Percentiles rank a stretch among this genome's conserved stretches.
Evolutionary conservation across 2,888 invertebrate genomes (phyloP).

Genomic region (Coronaproctus castanopsis): DNA sequence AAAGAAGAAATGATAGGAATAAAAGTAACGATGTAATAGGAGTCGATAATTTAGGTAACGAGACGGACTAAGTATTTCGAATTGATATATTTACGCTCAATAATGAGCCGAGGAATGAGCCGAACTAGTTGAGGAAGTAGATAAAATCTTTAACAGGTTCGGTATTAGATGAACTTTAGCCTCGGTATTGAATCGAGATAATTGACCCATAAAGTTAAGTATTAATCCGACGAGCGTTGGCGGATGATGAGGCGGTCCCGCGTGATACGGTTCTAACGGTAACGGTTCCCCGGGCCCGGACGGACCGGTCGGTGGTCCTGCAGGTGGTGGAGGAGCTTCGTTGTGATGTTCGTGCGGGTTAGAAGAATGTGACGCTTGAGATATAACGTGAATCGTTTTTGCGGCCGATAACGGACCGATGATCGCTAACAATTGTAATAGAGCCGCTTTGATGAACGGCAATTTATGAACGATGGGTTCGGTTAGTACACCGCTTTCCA

Average conservation of each 20-base stretch:
- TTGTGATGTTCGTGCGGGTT: constrained; percentile 5
- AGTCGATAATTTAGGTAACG: too few species aligned
- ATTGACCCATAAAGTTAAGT: constrained; percentile 3
- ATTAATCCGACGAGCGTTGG: constrained; percentile 6
- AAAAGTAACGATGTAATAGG: too few species aligned
- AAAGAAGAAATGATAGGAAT: neutral
- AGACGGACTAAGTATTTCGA: too few species aligned
- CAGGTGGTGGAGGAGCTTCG: neutral
- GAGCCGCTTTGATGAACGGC: constrained; percentile 9
- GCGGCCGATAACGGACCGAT: constrained; percentile 10
- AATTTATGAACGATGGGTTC: constrained; percentile 12
- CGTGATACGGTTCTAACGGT: neutral
- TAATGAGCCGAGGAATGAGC: constrained; percentile 8
- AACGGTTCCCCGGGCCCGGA: neutral
- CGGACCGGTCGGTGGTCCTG: neutral
- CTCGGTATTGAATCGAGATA: constrained; percentile 11
- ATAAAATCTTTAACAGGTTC: constrained; percentile 6
- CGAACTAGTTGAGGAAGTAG: constrained; percentile 5
- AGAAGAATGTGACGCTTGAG: constrained; percentile 4
- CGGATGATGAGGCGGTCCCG: neutral
- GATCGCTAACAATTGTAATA: constrained; percentile 10
- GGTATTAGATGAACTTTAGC: constrained; percentile 10
- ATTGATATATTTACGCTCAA: too few species aligned
- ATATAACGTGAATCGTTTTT: constrained; percentile 8
- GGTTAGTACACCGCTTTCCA: constrained; percentile 8